Percentiles rank a stretch among this genome's conserved stretches.
Evolutionary conservation across 2,797 vertebrate species (phyloP).

Genomic region (Scyliorhinus canicula): DNA sequence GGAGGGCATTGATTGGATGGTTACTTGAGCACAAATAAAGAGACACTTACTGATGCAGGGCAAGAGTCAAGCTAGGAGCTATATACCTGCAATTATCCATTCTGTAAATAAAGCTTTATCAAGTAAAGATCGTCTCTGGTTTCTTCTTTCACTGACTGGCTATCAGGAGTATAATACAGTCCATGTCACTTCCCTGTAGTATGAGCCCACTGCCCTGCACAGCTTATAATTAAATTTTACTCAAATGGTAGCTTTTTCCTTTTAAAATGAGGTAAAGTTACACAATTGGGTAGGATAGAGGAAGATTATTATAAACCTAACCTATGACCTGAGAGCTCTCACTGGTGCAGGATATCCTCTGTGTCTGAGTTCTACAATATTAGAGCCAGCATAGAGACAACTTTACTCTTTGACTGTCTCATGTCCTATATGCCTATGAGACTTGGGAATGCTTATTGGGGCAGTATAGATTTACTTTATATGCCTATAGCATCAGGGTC

Average conservation of each 20-base stretch:
- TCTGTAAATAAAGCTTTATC: not conserved
- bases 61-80: not conserved
- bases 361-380: not conserved
- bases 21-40: not conserved
- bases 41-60: not conserved
- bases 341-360: not conserved
- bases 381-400: not conserved
- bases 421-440: not conserved
- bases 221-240: not conserved
- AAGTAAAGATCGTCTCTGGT: not conserved
- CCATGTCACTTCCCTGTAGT: not conserved
- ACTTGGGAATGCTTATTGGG: not conserved
- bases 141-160: not conserved
- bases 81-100: not conserved
- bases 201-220: not conserved
- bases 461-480: not conserved
- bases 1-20: not conserved
- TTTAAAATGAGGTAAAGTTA: not conserved
- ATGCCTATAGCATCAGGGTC: not conserved
- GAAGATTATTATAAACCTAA: not conserved
- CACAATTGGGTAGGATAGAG: not conserved
- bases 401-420: not conserved
- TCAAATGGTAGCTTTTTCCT: not conserved
- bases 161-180: not conserved
- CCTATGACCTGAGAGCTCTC: not conserved